These are phyloP conservation scores for Drosophila kanapiae DNA, from an alignment of 1,140 invertebrate species.

Conservation along the genomic window DNA sequence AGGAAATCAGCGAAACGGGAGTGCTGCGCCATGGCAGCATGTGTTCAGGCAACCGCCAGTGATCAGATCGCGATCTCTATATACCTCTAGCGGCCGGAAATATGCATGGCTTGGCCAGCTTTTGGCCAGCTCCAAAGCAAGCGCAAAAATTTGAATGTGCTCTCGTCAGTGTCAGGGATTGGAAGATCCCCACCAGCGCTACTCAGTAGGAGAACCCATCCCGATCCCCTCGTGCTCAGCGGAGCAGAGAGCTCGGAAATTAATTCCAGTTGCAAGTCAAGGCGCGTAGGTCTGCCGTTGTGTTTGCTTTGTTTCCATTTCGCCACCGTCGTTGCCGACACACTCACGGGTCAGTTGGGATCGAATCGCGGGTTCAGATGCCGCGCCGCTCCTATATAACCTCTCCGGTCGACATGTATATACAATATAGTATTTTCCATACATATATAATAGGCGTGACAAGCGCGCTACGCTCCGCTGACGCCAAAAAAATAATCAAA, in stretches of 20 bases:
- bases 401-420: constrained; percentile 35
- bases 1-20: constrained; percentile 70
- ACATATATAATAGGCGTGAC: constrained; percentile 78
- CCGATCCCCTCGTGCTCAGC: constrained; percentile 55
- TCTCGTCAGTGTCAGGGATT: constrained; percentile 68
- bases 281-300: constrained; percentile 66
- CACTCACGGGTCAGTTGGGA: constrained; percentile 63
- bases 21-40: too few relatives aligned
- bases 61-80: constrained; percentile 26
- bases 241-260: constrained; percentile 66
- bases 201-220: not conserved
- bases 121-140: constrained; percentile 69
- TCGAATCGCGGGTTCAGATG: constrained; percentile 73
- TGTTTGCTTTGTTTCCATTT: constrained; percentile 78
- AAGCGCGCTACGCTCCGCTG: constrained; percentile 79
- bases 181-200: constrained; percentile 18
- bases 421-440: constrained; percentile 2
- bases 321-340: constrained; percentile 58
- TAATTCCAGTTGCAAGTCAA: constrained; percentile 74
- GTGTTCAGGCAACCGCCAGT: constrained; percentile 3
- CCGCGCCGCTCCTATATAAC: constrained; percentile 54
- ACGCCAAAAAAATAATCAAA: constrained; percentile 82
- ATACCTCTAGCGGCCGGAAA: constrained; percentile 59
- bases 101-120: constrained; percentile 73
- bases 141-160: constrained; percentile 72